Conservation (phyloP, 1,140 invertebrate genomes). For the Tenebrio molitor region DNA sequence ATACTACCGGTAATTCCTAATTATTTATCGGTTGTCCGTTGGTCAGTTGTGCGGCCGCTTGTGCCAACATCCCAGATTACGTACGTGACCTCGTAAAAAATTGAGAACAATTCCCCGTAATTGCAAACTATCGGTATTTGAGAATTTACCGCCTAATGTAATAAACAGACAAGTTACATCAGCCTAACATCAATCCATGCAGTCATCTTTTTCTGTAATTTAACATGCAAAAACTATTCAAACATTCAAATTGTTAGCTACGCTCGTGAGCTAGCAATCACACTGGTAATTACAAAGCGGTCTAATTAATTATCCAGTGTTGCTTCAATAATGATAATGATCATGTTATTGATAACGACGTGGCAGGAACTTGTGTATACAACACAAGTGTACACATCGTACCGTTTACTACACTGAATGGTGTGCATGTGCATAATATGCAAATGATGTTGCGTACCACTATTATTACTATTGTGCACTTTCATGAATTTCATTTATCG, state of each 20-base stretch:
- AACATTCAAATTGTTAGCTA: constrained; percentile 25
- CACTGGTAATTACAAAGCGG: constrained; percentile 13
- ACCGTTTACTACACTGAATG: too few species aligned
- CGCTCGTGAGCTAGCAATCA: background rate
- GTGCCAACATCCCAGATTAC: background rate
- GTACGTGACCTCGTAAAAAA: constrained; percentile 41
- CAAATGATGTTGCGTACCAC: too few species aligned
- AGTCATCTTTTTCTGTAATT: constrained; percentile 35
- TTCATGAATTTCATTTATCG: too few species aligned
- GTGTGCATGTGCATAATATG: too few species aligned
- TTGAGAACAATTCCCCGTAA: constrained; percentile 36
- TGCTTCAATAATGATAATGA: too few species aligned
- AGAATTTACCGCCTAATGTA: constrained; percentile 44
- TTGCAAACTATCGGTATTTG: constrained; percentile 29
- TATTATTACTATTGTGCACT: too few species aligned
- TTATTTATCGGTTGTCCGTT: constrained; percentile 1
- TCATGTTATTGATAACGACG: background rate
- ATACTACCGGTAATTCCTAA: constrained; percentile 26
- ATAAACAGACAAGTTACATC: constrained; percentile 29
- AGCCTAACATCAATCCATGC: constrained; percentile 37
- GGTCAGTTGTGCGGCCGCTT: too few species aligned
- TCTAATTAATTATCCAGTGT: constrained; percentile 30
- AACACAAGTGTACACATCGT: too few species aligned
- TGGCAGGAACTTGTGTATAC: too few species aligned
- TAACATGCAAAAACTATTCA: constrained; percentile 24